Evolutionary conservation across 2,797 vertebrate species (phyloP).

Genomic region (Danio jaintianensis): DNA sequence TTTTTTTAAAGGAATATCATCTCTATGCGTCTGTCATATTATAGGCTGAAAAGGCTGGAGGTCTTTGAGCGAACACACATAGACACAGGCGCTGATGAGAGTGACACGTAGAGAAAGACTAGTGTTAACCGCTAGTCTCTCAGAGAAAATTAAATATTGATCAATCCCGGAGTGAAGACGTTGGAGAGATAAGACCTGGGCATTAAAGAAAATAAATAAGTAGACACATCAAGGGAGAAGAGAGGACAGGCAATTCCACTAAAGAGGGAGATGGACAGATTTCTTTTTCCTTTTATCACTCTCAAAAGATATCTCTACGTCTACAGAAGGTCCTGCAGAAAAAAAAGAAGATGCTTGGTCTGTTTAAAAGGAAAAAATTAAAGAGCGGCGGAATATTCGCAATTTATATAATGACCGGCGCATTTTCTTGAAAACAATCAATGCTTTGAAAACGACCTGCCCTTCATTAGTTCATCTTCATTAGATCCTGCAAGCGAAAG

Average conservation of each 20-base stretch:
- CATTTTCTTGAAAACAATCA: constrained; percentile 25
- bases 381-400: neutral
- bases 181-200: constrained; percentile 69
- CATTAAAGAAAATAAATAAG: constrained; percentile 73
- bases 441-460: constrained; percentile 21
- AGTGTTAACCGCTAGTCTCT: constrained; percentile 72
- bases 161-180: constrained; percentile 82
- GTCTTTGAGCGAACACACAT: constrained; percentile 48
- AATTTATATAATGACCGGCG: constrained; percentile 22
- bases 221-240: constrained; percentile 70
- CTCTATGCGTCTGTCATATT: constrained; percentile 72
- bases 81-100: constrained; percentile 52
- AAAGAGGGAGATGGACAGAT: constrained; percentile 56
- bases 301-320: constrained; percentile 52
- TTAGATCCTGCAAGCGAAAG: constrained; percentile 9
- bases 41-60: constrained; percentile 60
- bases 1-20: constrained; percentile 72
- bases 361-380: constrained; percentile 6
- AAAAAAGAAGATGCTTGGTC: constrained; percentile 38
- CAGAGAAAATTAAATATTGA: constrained; percentile 95
- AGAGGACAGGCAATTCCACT: constrained; percentile 59
- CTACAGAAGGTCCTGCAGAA: constrained; percentile 31
- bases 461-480: constrained; percentile 27
- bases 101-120: constrained; percentile 51
- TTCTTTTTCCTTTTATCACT: constrained; percentile 53